Base-by-base conservation (phyloP, 2,888 invertebrate species). In the Tubulanus polymorphus region DNA sequence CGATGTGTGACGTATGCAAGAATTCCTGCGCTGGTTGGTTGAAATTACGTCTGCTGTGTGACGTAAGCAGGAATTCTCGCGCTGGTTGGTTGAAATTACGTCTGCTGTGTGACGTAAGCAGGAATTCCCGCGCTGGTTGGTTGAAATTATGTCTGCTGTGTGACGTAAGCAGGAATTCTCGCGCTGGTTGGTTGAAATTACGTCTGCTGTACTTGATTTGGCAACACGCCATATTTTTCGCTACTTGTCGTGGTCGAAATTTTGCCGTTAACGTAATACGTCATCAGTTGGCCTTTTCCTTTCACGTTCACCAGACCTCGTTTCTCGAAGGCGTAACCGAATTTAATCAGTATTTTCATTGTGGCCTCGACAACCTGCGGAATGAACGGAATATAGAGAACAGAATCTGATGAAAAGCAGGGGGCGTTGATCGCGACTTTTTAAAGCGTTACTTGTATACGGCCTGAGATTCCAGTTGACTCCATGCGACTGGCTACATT, bases 401-500 rank as follows among this genome's bases (percentile, higher is more conserved):
- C 12, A 45, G 10, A 45, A 32, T 10, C 35, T 32, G 35, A 12
- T n/a, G n/a, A 32, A 32, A 12, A n/a, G n/a, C 35, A 32, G 35
- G 35, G 35, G 10, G n/a, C 10, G 10, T 32, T 12, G n/a, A 12
- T 12, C 23, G 15, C 28, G 8, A 15, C 8, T 26, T 15, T 27
- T 23, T 8, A 12, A 27, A 10, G 12, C 23, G 28, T 29, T 52
- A 76, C 79, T 73, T 80, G 80, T 54, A 80, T 94, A 73, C 89
- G 87, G 76, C 93, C 93, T 15, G 88, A 82, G 0, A 91, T 80
- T 60, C 96, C 96, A 0, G 95, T 95, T 73, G 93, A 93, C 78
- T 97, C 96, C 96, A 97, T 97, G 56, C 95, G 83, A 0, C 93
- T 93, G 5, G 96, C 94, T 1, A 97, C 95, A 75, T 97, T 97